Evolutionary conservation across 2,888 invertebrate genomes (phyloP), one percentile per base, ranked within the genome.

Genomic region (Boloria selene): DNA sequence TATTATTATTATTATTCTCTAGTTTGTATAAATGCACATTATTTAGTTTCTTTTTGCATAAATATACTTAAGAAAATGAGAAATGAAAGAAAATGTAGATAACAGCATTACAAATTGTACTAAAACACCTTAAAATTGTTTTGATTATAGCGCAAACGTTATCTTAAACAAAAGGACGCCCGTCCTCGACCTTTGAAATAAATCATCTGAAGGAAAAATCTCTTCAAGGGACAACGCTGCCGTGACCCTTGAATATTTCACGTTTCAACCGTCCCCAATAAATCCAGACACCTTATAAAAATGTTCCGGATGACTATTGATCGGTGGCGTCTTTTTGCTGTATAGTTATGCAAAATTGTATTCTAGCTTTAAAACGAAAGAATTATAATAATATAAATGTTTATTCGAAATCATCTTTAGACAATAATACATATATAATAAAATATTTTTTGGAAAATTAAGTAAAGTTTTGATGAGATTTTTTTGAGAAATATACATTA

Each of bases 221-320:
- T 80, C 79, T 77, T 74, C 74, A 55, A 60, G 73, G 76, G 79
- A 82, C 80, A 79, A 73, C 78, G 73, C 66, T 74, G 80, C 77
- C 76, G 74, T 78, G 77, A 79, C 77, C 83, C 83, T 80, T 86
- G 78, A 87, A 87, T 87, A 87, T 87, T 86, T 87, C 82, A 86
- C 81, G 80, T 65, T 68, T 67, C 70, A 66, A 63, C 69, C 67
- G 68, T 69, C 70, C 72, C 55, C 71, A 65, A 71, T 74, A 73
- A 74, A 75, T 72, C 73, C 80, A 74, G 74, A 77, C 81, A 82
- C 82, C 79, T 82, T 81, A 81, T 81, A 81, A 83, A 82, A 84
- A 77, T 69, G 31, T 60, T 68, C 38, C 18, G 66, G 44, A 50
- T 55, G 49, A 62, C 61, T 69, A 70, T 70, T 55, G 68, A 68